Evolutionary conservation across 1,140 invertebrate species (phyloP).

Genomic region (Calephelis nemesis): DNA sequence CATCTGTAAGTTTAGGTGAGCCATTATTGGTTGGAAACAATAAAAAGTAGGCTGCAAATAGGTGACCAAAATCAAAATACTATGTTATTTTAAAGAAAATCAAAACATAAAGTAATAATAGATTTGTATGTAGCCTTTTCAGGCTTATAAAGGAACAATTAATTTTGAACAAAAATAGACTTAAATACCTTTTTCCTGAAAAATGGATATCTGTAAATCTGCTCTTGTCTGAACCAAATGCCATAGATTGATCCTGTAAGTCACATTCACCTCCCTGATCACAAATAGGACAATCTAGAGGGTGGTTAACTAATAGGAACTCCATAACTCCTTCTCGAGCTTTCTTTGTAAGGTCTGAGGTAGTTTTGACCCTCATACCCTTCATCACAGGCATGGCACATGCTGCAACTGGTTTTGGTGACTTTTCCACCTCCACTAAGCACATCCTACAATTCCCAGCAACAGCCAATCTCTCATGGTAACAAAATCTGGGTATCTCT

Average conservation of each 20-base stretch:
- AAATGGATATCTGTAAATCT: constrained; percentile 96
- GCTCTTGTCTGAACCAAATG: constrained; percentile 98
- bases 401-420: constrained; percentile 96
- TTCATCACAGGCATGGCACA: constrained; percentile 99
- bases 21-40: too few relatives aligned
- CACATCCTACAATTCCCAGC: constrained; percentile 99
- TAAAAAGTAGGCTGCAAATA: too few relatives aligned
- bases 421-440: constrained; percentile 99
- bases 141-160: background rate
- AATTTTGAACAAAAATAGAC: background rate
- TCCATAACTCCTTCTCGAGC: constrained; percentile 99
- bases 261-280: constrained; percentile 99
- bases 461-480: constrained; percentile 98
- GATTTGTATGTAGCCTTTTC: background rate
- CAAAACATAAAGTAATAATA: too few relatives aligned
- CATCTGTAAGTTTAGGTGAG: too few relatives aligned
- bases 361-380: constrained; percentile 96
- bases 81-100: too few relatives aligned
- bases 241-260: constrained; percentile 98
- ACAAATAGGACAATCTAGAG: constrained; percentile 99
- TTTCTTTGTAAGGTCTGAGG: constrained; percentile 93
- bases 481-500: constrained; percentile 99
- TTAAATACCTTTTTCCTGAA: constrained; percentile 91
- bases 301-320: constrained; percentile 98
- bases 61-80: too few relatives aligned